Percentiles rank a stretch among this genome's conserved stretches.
These are phyloP conservation scores for Cydia splendana DNA, from an alignment of 1,140 invertebrate species.

Conservation along the genomic window DNA sequence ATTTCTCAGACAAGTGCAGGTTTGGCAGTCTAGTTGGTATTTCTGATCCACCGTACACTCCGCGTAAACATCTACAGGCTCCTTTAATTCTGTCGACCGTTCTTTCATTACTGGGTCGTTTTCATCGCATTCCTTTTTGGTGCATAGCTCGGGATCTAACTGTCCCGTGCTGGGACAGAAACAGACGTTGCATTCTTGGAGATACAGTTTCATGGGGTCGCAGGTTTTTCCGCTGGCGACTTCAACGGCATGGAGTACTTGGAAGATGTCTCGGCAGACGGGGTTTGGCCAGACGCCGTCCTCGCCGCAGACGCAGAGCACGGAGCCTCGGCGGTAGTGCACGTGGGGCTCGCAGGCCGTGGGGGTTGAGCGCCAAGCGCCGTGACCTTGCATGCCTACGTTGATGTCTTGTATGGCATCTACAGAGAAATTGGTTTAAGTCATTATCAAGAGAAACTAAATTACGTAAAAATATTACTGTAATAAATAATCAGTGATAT, in stretches of 20 bases:
- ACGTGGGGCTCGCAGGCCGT: slow-evolving; percentile 56
- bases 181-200: slow-evolving; percentile 66
- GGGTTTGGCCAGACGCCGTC: slow-evolving; percentile 70
- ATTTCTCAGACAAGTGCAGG: slow-evolving; percentile 59
- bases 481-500: no score
- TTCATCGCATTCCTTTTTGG: slow-evolving; percentile 53
- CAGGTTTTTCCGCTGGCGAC: slow-evolving; percentile 44
- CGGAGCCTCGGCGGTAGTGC: slow-evolving; percentile 47
- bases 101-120: slow-evolving; percentile 47
- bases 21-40: slow-evolving; percentile 58
- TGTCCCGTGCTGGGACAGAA: slow-evolving; percentile 52
- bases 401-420: slow-evolving; percentile 62
- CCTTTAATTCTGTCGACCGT: slow-evolving; percentile 4
- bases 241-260: slow-evolving; percentile 56
- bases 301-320: slow-evolving; percentile 63
- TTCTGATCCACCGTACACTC: slow-evolving; percentile 43
- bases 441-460: slow-evolving; percentile 9
- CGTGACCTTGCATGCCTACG: slow-evolving; percentile 70
- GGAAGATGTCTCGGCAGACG: slow-evolving; percentile 59
- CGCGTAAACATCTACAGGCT: slow-evolving; percentile 55
- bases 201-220: slow-evolving; percentile 55
- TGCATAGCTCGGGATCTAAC: slow-evolving; percentile 55
- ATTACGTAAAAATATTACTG: not conserved
- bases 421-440: slow-evolving; percentile 37
- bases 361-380: slow-evolving; percentile 52